Base-by-base conservation (phyloP, 1,140 invertebrate species). In the Frieseomelitta varia region DNA sequence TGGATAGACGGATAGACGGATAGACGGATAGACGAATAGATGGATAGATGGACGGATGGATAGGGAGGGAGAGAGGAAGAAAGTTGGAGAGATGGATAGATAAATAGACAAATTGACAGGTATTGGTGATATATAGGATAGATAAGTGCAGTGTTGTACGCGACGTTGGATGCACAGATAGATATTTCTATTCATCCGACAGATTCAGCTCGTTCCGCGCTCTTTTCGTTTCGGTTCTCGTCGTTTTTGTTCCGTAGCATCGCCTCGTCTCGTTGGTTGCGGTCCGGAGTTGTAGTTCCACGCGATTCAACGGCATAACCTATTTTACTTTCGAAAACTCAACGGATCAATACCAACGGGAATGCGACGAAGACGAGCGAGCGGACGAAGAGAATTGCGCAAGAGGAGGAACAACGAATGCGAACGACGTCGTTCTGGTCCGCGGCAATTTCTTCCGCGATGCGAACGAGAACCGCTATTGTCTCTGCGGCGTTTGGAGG, bases 241-340 rank as follows among this genome's bases (percentile, higher is more conserved):
- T 51, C 30, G 73, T 78, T 78, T 47, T 53, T 34, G 55, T 76
- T 58, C 27, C 47, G 12, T 53, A 30, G 4, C 47, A 21, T 11
- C n/a, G 47, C 8, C 14, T 78, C 82, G 67, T 78, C 85, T 74
- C 85, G 87, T 83, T 82, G 85, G 76, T 63, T 53, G 65, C 65
- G 58, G 81, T 78, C 51, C 75, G 47, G 56, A 72, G 55, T 58
- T 72, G 58, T 75, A 84, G 81, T 87, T 87, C 77, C 75, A 56
- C 75, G 78, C 85, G 83, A 87, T 85, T 86, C 83, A 87, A 86
- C 79, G 73, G 81, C 89, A 90, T 90, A 92, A 91, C 90, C 92
- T 91, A 92, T 93, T 94, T 82, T 93, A 91, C 91, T 94, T 93
- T 93, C 88, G 88, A 90, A 93, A 93, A 89, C 92, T 86, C 87